Evolutionary conservation across 2,113 vertebrate genomes (phyloP).

Genomic region (Mastomys natalensis): DNA sequence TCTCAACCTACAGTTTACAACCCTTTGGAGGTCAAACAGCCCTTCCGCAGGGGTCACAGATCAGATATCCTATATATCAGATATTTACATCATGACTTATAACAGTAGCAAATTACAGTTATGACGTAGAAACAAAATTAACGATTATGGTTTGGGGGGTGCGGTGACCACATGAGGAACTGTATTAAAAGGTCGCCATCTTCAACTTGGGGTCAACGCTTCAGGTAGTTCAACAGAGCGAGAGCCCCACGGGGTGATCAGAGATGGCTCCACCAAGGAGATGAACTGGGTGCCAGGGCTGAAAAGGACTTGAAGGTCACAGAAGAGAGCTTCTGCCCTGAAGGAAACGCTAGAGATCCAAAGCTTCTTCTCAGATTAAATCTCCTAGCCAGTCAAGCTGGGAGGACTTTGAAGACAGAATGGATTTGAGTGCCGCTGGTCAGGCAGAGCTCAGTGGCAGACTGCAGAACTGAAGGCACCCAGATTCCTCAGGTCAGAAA

Average conservation of each 20-base stretch:
- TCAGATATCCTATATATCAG: neutral
- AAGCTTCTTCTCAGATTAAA: neutral
- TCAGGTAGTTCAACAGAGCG: neutral
- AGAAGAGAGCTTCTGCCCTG: neutral
- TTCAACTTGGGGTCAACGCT: neutral
- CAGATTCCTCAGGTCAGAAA: neutral
- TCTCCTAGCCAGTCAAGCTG: constrained; percentile 7
- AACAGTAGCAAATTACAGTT: neutral
- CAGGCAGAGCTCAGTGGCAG: neutral
- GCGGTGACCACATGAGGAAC: neutral
- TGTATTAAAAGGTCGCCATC: neutral
- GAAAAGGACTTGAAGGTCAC: neutral
- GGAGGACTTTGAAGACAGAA: neutral
- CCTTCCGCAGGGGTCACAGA: neutral
- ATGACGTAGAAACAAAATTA: neutral
- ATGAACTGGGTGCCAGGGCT: neutral
- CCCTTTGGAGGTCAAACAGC: neutral
- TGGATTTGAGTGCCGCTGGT: neutral
- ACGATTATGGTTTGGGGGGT: neutral
- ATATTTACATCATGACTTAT: neutral
- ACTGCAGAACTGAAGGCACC: neutral
- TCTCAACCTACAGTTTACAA: neutral
- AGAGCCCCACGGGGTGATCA: accelerated
- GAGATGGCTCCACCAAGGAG: neutral
- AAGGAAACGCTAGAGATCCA: neutral